Evolutionary conservation across 2,888 invertebrate genomes (phyloP).

Genomic region (Acanthopleura granulata): DNA sequence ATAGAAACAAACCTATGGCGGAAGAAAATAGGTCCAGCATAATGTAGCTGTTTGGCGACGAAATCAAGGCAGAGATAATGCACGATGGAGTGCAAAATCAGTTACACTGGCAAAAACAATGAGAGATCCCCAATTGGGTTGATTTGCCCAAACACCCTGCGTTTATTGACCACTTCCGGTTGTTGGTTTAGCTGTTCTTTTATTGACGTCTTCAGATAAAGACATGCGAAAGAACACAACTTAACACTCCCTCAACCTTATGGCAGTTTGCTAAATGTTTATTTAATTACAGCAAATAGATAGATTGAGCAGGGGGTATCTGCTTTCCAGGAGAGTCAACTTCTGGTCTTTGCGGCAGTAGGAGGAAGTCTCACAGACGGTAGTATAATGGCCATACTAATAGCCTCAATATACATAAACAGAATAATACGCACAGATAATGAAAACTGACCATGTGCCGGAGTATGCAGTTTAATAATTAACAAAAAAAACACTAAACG

Average conservation of each 20-base stretch:
- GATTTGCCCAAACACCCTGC: neutral
- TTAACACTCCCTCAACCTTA: neutral
- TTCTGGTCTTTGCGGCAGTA: no score
- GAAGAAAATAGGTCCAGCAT: neutral
- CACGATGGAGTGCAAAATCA: neutral
- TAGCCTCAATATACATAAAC: no score
- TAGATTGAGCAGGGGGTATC: no score
- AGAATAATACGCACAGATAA: no score
- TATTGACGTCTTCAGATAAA: constrained; percentile 7
- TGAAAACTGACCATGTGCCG: no score
- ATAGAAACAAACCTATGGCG: neutral
- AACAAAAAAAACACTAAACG: no score
- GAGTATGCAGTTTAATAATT: no score
- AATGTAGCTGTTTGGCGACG: neutral
- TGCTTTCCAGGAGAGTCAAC: no score
- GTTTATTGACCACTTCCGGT: constrained; percentile 1
- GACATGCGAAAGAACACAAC: neutral
- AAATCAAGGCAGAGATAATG: neutral
- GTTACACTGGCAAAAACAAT: no score
- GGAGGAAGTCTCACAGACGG: no score
- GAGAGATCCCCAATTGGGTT: no score
- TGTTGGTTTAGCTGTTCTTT: constrained; percentile 5
- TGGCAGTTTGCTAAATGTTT: constrained; percentile 5
- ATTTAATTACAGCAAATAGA: neutral
- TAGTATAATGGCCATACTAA: no score